phyloP scores from a whole-genome alignment of 23 tunicate species.

The Halocynthia roretzi region DNA sequence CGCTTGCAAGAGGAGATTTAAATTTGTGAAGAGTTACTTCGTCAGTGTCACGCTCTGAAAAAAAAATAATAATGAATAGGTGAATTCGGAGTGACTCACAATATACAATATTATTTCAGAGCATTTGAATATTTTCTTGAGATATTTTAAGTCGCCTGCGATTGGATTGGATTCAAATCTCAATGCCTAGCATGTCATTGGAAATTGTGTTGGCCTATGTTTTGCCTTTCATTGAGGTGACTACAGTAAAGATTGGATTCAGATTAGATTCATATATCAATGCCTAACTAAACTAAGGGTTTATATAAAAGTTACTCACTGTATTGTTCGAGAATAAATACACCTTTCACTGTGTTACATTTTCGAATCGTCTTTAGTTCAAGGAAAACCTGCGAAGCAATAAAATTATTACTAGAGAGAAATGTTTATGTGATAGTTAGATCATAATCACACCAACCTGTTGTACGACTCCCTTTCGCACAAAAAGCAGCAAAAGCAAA shows the following conservation, averaged over 20 bases:
- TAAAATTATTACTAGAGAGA: too few species aligned
- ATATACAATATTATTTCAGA: too few species aligned
- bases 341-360: slow-evolving; percentile 93
- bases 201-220: too few species aligned
- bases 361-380: slow-evolving; percentile 77
- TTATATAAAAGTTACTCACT: slow-evolving; percentile 39
- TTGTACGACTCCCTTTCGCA: slow-evolving; percentile 32
- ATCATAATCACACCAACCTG: slow-evolving; percentile 20
- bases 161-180: too few species aligned
- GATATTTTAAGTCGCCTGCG: too few species aligned
- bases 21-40: slow-evolving; percentile 83
- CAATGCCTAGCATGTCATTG: too few species aligned
- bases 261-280: too few species aligned
- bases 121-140: too few species aligned
- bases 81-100: too few species aligned
- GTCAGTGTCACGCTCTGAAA: slow-evolving; percentile 80
- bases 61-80: neutral
- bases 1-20: slow-evolving; percentile 82
- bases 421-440: neutral
- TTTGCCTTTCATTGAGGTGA: too few species aligned
- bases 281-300: too few species aligned
- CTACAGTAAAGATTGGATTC: too few species aligned
- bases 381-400: slow-evolving; percentile 56
- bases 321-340: slow-evolving; percentile 86
- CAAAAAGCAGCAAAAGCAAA: neutral